A percentile compares a stretch with the other conserved stretches of the same genome.
Evolutionary conservation across 2,113 vertebrate genomes (phyloP).

Genomic region (Salvelinus alpinus): DNA sequence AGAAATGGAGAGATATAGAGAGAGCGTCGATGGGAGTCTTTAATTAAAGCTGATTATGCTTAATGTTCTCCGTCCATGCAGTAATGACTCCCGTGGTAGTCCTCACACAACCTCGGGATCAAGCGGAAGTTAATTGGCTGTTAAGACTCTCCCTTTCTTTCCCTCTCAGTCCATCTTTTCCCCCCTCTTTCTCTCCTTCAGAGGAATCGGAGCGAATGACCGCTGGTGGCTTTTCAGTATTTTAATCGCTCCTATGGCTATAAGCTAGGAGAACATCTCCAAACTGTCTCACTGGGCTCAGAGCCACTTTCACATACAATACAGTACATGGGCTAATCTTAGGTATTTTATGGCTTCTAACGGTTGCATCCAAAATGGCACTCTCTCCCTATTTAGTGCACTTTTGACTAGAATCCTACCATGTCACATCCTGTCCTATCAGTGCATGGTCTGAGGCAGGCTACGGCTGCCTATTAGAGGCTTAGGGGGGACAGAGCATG

Average conservation of each 20-base stretch:
- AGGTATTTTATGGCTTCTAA: too few relatives aligned
- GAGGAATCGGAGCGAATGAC: background rate
- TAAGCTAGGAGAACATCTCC: background rate
- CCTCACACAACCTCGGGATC: conserved; percentile 48
- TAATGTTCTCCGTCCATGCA: conserved; percentile 55
- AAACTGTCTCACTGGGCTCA: too few relatives aligned
- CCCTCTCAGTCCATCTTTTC: conserved; percentile 1
- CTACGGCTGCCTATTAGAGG: conserved; percentile 15
- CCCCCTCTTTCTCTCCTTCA: background rate
- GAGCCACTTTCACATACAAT: too few relatives aligned
- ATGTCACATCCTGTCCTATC: conserved; percentile 50
- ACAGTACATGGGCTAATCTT: too few relatives aligned
- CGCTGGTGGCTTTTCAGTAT: background rate
- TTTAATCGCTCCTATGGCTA: background rate
- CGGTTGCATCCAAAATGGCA: background rate
- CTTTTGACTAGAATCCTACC: background rate
- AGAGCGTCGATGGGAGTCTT: conserved; percentile 30
- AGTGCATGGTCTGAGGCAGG: conserved; percentile 30
- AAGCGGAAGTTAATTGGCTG: conserved; percentile 56
- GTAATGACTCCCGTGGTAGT: conserved; percentile 48
- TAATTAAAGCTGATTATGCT: conserved; percentile 61
- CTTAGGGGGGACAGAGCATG: conserved; percentile 12
- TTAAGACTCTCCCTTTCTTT: conserved; percentile 37
- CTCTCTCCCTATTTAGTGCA: background rate
- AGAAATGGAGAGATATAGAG: conserved; percentile 5